A percentile compares a stretch with the other conserved stretches of the same genome.
Conservation (phyloP, 2,888 invertebrate genomes). For the Tuta absoluta region DNA sequence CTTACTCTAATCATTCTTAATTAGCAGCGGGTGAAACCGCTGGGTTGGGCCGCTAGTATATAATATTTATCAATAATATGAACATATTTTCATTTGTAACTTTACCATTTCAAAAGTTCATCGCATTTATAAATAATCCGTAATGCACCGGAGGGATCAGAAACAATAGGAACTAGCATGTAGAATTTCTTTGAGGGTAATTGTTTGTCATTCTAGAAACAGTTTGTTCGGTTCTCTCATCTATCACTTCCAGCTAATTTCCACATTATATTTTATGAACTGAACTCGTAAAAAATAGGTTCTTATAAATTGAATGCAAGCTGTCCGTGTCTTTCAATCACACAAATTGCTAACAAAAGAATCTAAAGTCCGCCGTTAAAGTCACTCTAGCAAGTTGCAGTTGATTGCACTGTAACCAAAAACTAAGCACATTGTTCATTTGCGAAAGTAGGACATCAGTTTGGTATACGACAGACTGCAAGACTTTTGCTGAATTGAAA, state of each 20-base stretch:
- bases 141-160: no score
- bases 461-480: neutral
- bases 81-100: neutral
- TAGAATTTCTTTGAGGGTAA: no score
- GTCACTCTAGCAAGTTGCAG: neutral
- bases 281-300: no score
- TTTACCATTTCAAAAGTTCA: neutral
- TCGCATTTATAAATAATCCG: no score
- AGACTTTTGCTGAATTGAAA: neutral
- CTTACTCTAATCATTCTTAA: neutral
- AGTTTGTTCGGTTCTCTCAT: no score
- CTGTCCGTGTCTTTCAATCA: neutral
- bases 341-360: constrained; percentile 1
- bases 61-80: neutral
- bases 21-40: no score
- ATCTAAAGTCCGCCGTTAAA: neutral
- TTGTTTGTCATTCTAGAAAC: no score
- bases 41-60: no score
- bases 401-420: neutral
- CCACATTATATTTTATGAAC: no score
- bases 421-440: constrained; percentile 4
- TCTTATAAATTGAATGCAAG: no score
- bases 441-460: neutral
- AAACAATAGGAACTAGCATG: neutral
- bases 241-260: no score